Evolutionary conservation across 2,113 vertebrate genomes (phyloP), one percentile per base, ranked within the genome.

Genomic region (Poeciliopsis prolifica): DNA sequence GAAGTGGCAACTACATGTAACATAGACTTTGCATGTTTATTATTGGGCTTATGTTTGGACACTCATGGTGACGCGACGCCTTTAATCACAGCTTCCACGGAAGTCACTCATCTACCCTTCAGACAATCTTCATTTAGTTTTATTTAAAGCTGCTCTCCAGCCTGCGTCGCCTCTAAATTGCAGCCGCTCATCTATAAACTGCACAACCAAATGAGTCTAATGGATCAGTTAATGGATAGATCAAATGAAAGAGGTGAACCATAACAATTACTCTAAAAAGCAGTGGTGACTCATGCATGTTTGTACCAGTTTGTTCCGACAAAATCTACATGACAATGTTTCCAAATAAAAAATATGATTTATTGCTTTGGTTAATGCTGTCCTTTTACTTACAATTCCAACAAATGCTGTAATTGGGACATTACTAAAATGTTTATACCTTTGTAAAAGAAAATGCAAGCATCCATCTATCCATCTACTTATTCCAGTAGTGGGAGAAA

Each of bases 121-220:
- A 24, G 3, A 5, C 44, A 44, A 40, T n/a, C n/a, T 63, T 15
- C 3, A 0, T 65, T 61, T 71, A n/a, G 37, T 30, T 19, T 60
- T 30, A 40, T 67, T 70, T 58, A 62, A 77, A 77, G 58, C 62
- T 68, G 35, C 1, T 61, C 24, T 54, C 4, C 51, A 65, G 58
- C 24, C 44, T 37, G 26, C 13, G 9, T 58, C 51, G 19, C 31
- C 30, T 74, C 66, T 71, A 42, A 58, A 19, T 51, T 72, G 30
- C 29, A 33, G 4, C n/a, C 17, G 13, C 0, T 37, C n/a, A 74
- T 58, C 40, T 37, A 28, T 63, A 73, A 58, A 75, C 5, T 8
- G 51, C 2, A 31, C 63, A 65, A 17, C 28, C n/a, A 66, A 68
- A 65, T 54, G 54, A 42, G 48, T 70, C 40, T 58, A 75, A 79